Percentiles rank a stretch among this genome's conserved stretches.
phyloP scores from a whole-genome alignment of 2,888 invertebrate species.

The Drosophila fulvimacula region DNA sequence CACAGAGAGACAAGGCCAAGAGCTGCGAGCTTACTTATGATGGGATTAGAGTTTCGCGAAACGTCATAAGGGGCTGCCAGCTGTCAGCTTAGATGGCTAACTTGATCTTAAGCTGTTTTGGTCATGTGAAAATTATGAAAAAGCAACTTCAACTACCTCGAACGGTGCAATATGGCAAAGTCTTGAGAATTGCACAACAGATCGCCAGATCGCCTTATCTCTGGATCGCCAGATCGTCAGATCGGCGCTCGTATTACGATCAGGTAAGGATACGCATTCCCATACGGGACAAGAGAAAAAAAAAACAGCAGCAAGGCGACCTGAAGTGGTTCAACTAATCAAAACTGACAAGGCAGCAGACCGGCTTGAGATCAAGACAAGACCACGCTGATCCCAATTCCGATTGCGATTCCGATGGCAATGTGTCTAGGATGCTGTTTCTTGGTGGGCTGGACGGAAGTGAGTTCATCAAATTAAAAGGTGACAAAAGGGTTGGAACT shows the following conservation, averaged over 20 bases:
- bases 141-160: constrained; percentile 51
- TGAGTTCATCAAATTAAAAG: constrained; percentile 74
- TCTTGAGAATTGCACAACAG: constrained; percentile 64
- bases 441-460: constrained; percentile 58
- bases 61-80: constrained; percentile 72
- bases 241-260: constrained; percentile 62
- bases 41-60: constrained; percentile 75
- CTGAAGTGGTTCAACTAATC: constrained; percentile 77
- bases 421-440: constrained; percentile 38
- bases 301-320: constrained; percentile 12
- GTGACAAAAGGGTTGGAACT: constrained; percentile 75
- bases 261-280: constrained; percentile 64
- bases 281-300: constrained; percentile 61
- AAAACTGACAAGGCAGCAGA: constrained; percentile 77
- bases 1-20: constrained; percentile 2
- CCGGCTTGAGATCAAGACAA: constrained; percentile 66
- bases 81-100: constrained; percentile 78
- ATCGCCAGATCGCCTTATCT: constrained; percentile 62
- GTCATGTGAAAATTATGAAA: constrained; percentile 78
- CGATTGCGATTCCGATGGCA: constrained; percentile 5
- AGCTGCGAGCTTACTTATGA: constrained; percentile 61
- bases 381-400: constrained; percentile 29
- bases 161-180: constrained; percentile 50
- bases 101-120: constrained; percentile 80
- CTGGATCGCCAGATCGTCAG: constrained; percentile 40